These are phyloP conservation scores for Thymelicus lineola DNA, from an alignment of 2,888 invertebrate genomes.

Conservation along the genomic window DNA sequence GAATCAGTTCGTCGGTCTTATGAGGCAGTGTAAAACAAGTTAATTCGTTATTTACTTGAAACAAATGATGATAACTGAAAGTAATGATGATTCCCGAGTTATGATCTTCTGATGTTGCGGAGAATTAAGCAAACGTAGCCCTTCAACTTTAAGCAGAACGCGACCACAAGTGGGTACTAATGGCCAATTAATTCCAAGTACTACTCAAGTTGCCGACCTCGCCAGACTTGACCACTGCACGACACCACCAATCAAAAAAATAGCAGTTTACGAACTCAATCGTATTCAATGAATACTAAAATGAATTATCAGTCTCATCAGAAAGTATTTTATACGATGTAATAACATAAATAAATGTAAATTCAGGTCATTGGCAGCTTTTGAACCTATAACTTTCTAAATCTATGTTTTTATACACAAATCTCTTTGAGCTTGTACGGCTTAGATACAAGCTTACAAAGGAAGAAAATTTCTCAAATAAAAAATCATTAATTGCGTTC, in stretches of 20 bases:
- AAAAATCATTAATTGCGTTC: neutral
- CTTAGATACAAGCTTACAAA: neutral
- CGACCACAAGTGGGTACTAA: constrained; percentile 24
- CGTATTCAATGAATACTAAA: neutral
- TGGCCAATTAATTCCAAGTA: constrained; percentile 23
- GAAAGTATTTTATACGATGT: neutral
- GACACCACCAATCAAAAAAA: neutral
- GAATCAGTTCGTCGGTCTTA: no score
- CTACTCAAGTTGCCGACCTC: constrained; percentile 23
- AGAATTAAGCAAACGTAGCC: neutral
- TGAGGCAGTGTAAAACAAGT: no score
- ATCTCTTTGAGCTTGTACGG: neutral
- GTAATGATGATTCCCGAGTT: no score
- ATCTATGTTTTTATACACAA: constrained; percentile 4
- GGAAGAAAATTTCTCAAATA: neutral
- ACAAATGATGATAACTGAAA: no score
- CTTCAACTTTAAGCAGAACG: neutral
- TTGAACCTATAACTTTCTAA: constrained; percentile 3
- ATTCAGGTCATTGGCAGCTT: constrained; percentile 4
- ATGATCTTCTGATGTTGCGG: no score
- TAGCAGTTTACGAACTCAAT: neutral
- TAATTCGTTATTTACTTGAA: no score
- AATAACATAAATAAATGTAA: neutral
- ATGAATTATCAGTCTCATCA: neutral
- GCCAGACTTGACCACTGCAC: neutral